Percentiles rank a stretch among this genome's conserved stretches.
These are phyloP conservation scores for Chloroceryle inda DNA, from an alignment of 2,797 vertebrate species.

Conservation along the genomic window DNA sequence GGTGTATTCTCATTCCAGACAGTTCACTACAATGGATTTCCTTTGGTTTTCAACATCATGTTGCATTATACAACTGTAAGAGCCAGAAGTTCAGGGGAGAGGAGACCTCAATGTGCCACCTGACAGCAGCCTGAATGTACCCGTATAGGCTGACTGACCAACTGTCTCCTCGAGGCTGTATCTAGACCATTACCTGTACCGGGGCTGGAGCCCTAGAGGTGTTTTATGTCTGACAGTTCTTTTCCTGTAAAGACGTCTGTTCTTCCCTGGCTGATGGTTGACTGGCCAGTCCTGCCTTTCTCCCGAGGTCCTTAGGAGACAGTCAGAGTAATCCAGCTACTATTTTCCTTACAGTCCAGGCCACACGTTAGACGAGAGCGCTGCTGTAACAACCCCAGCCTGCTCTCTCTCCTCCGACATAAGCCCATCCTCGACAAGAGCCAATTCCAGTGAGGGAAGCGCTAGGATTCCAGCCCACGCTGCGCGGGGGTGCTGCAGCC, in stretches of 20 bases:
- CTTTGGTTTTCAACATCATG: neutral
- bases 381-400: neutral
- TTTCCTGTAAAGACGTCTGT: neutral
- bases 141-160: neutral
- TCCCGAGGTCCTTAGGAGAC: neutral
- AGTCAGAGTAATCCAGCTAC: neutral
- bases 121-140: fast-evolving
- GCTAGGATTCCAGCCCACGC: fast-evolving
- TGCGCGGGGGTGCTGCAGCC: fast-evolving
- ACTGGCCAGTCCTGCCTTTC: neutral
- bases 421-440: neutral
- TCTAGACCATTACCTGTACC: fast-evolving
- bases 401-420: neutral
- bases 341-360: no score
- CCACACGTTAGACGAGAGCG: fast-evolving
- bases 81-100: neutral
- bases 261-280: neutral
- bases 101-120: neutral
- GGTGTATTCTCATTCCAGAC: neutral
- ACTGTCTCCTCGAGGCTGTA: neutral
- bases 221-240: neutral
- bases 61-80: neutral
- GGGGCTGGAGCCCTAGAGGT: neutral
- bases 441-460: neutral
- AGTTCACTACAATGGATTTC: neutral